Evolutionary conservation across 2,888 invertebrate genomes (phyloP).

Genomic region (Thalpophila matura): DNA sequence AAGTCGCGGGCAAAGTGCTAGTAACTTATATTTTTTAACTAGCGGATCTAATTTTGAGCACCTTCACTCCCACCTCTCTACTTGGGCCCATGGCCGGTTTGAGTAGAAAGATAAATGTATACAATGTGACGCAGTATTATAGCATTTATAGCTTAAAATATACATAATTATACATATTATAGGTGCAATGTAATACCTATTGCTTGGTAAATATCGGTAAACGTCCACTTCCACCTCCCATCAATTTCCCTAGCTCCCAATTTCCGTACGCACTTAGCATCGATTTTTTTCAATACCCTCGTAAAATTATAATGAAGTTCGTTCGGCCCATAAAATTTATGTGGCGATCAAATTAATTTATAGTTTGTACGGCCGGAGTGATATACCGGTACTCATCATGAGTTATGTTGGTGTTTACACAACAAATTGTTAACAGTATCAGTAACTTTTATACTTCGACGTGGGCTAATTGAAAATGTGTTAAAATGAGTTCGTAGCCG

Average conservation of each 20-base stretch:
- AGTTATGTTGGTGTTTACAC: slow-evolving; percentile 50
- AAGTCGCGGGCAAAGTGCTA: no score
- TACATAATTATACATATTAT: no score
- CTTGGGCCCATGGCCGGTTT: no score
- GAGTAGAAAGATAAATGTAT: no score
- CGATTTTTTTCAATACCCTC: slow-evolving; percentile 50
- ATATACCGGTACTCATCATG: slow-evolving; percentile 46
- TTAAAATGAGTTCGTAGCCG: slow-evolving; percentile 10
- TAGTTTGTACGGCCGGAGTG: slow-evolving; percentile 52
- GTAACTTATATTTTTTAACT: no score
- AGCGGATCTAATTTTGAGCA: no score
- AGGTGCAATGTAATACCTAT: no score
- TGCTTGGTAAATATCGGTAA: neutral
- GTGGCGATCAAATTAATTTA: slow-evolving; percentile 69
- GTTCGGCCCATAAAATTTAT: slow-evolving; percentile 62
- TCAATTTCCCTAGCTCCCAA: slow-evolving; percentile 32
- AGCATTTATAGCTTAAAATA: no score
- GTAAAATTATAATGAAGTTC: slow-evolving; percentile 58
- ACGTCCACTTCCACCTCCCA: neutral
- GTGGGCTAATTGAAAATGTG: slow-evolving; percentile 37
- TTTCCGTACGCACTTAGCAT: slow-evolving; percentile 28
- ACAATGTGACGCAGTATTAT: no score
- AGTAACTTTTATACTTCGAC: slow-evolving; percentile 30
- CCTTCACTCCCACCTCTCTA: no score
- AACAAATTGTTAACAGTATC: slow-evolving; percentile 46